phyloP scores from a whole-genome alignment of 2,797 vertebrate species.

The Notamacropus eugenii region DNA sequence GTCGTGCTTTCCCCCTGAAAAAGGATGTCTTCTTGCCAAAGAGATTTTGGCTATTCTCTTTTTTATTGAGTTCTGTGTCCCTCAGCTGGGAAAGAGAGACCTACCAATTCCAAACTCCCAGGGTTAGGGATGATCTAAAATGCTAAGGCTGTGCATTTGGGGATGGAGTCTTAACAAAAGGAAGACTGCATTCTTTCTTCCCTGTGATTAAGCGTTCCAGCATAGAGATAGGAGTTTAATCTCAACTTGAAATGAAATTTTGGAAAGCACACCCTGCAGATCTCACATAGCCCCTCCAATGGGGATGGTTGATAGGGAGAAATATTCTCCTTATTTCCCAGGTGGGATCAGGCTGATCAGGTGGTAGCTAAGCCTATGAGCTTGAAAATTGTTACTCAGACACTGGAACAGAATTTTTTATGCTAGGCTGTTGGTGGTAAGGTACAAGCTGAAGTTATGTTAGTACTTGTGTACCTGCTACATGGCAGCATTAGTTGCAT shows the following conservation, averaged over 20 bases:
- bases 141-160: neutral
- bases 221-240: neutral
- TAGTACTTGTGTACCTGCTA: neutral
- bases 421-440: neutral
- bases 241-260: neutral
- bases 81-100: constrained; percentile 14
- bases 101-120: neutral
- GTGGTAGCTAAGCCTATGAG: neutral
- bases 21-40: constrained; percentile 36
- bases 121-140: neutral
- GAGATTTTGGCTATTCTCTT: constrained; percentile 51
- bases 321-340: neutral
- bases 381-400: neutral
- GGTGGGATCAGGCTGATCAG: neutral
- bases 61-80: constrained; percentile 14
- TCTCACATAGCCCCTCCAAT: neutral
- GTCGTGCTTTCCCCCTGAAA: constrained; percentile 49
- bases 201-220: neutral
- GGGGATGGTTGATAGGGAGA: neutral
- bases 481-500: neutral
- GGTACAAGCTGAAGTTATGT: neutral
- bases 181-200: neutral
- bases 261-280: neutral
- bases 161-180: neutral
- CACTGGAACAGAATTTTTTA: neutral